Evolutionary conservation across 2,888 invertebrate species (phyloP), one percentile per base, ranked within the genome.

Genomic region (Lasioglossum oenotherae): DNA sequence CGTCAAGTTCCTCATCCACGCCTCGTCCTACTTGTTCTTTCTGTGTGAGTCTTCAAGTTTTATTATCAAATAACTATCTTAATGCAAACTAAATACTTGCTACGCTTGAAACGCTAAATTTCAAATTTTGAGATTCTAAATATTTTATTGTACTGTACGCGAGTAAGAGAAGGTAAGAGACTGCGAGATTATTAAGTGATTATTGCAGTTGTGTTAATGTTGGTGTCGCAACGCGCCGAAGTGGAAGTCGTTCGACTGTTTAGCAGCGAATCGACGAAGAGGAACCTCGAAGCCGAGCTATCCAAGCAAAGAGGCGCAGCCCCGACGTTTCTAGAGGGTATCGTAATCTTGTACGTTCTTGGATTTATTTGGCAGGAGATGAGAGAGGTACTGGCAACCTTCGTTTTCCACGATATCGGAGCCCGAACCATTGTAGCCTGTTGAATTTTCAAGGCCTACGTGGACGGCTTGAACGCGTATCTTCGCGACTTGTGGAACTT

Each of bases 401-500:
- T 60, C 5, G 27, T 31, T 60, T 14, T 14, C 5, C 6, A 31
- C 27, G 0, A n/a, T 10, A n/a, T n/a, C n/a, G 23, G 5, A 14
- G 5, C 27, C 27, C 16, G 16, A 31, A 44, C 27, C 27, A 31
- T 67, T 67, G 31, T 8, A 35, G 16, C 64, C 27, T 44, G 60
- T 44, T 16, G 8, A 60, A 85, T 81, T 87, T 80, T 80, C 23
- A n/a, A 93, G 93, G 97, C 99, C 87, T 98, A 97, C 96, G 96
- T 97, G 38, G 97, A 98, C 93, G 99, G 99, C n/a, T 96, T 99
- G 75, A 96, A 97, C 64, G 97, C 97, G 0, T 99, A 99, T 93
- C 96, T 99, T 46, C 96, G 98, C 49, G 98, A 99, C 94, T 97
- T 99, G 96, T 99, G 99, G 99, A 99, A 99, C 95, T 98, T 99